Evolutionary conservation across 2,113 vertebrate genomes (phyloP), one percentile per base, ranked within the genome.

Genomic region (Phalacrocorax brasilianus): DNA sequence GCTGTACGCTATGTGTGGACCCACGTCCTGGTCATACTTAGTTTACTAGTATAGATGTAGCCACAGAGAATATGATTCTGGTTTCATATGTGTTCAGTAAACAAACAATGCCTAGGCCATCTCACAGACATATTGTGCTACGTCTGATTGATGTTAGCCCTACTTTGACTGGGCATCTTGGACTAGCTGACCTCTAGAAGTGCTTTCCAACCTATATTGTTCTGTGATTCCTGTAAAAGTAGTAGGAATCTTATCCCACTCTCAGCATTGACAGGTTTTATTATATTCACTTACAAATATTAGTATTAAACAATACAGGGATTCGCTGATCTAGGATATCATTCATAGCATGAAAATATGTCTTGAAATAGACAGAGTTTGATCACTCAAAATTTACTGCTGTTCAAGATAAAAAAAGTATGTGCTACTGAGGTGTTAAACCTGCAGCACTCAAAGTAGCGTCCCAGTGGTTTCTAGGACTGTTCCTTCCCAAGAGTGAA

Each of bases 101-200:
- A 40, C 4, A 85, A 75, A 27, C 10, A 56, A 38, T n/a, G 15
- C 11, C 45, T 73, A 59, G 32, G 55, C 11, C 9, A 83, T 35
- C 21, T 58, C 33, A 56, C 30, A 74, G 14, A 4, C 3, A 3
- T 47, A 8, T 32, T 58, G 47, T 84, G 9, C 16, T 81, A 8
- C 2, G 1, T 53, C 28, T 77, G n/a, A 49, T 11, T 2, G 3
- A 24, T 1, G 0, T 30, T 50, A 65, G 8, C 6, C 22, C 10
- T 80, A 3, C 27, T 70, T 52, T 44, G 30, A 17, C 33, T 55
- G 14, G 22, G 3, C 3, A 26, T 45, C 14, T 32, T 63, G 16
- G 7, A 68, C 11, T 75, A 71, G 8, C 20, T 87, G n/a, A 67
- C 26, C 4, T 87, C 22, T 63, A 45, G 38, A 55, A 40, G 4